These are phyloP conservation scores for Montipora capitata DNA, from an alignment of 92 coral and sea anemone genomes.

Conservation along the genomic window DNA sequence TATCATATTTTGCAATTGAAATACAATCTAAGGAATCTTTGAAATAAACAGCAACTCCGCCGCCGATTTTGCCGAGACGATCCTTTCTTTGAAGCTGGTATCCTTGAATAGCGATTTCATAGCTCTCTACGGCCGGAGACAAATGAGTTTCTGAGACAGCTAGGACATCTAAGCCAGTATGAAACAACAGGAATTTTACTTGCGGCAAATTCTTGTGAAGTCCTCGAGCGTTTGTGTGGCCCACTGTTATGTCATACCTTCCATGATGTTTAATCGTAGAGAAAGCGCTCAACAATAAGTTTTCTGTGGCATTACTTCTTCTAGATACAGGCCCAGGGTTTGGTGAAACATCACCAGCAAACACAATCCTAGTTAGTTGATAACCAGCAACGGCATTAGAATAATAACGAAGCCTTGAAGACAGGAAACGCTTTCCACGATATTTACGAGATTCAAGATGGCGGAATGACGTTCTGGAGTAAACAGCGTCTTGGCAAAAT, in stretches of 20 bases:
- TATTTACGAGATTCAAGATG: not conserved
- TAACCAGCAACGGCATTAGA: not conserved
- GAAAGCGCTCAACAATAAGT: too few relatives aligned
- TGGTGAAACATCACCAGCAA: conserved; percentile 11
- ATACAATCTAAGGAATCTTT: conserved; percentile 13
- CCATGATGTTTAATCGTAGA: not conserved
- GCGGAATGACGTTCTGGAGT: not conserved
- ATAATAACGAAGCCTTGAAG: not conserved
- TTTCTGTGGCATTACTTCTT: conserved; percentile 2
- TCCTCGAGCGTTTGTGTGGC: conserved; percentile 36
- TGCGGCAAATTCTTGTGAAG: conserved; percentile 19
- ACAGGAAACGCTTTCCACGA: conserved; percentile 7
- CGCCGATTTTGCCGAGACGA: too few relatives aligned
- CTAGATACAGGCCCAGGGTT: conserved; percentile 26
- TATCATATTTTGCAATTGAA: conserved; percentile 7
- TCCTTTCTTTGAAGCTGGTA: not conserved
- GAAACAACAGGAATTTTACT: not conserved
- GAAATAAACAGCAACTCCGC: not conserved
- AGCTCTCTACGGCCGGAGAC: conserved; percentile 3
- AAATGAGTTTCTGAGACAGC: conserved; percentile 19
- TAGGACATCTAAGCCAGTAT: too few relatives aligned
- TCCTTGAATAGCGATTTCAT: not conserved
- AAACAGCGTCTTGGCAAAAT: too few relatives aligned
- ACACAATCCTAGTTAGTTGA: conserved; percentile 3
- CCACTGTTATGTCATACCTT: conserved; percentile 9